Evolutionary conservation across 1,140 invertebrate species (phyloP), one percentile per base, ranked within the genome.

Genomic region (Brachionus koreanus): DNA sequence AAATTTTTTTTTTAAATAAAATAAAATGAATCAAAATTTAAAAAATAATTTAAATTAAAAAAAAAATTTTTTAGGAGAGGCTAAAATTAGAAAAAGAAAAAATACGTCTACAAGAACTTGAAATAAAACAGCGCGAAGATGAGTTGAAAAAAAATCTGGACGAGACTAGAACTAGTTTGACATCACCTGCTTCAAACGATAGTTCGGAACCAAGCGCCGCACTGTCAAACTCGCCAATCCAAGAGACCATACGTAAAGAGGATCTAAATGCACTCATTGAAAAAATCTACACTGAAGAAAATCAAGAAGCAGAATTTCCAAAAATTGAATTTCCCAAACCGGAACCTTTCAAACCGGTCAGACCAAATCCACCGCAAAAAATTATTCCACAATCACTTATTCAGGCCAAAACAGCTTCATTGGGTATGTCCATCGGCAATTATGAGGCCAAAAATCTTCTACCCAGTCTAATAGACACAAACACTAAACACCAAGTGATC

Each of bases 21-120:
- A 29, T 3, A 29, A 3, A 29, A 29, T 29, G 1, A 29, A 29
- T 29, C 29, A 25, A 63, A 29, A 74, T 35, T 1, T 29, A 37
- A 74, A 74, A 19, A 46, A 29, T 13, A 65, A 61, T 61, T 37
- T 2, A 39, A 57, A 3, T 42, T 35, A 76, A 25, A 16, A 39
- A 57, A 5, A 35, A 52, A 52, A 42, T 52, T 77, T 52, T 2
- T 16, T 61, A 79, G 76, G 76, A 79, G 29, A 19, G 76, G 10
- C 35, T 79, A 13, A 79, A 79, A 65, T 65, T 79, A n/a, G 76
- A 79, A 79, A 79, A 79, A 61, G 76, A 79, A 61, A 79, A 65
- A 79, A 37, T 79, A 13, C 46, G 76, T 3, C 23, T 79, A 12
- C 76, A 79, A 61, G 76, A 79, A 23, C 76, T 79, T 25, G 76